Evolutionary conservation across 2,113 vertebrate species (phyloP), one percentile per base, ranked within the genome.

Genomic region (Hemichromis elongatus): DNA sequence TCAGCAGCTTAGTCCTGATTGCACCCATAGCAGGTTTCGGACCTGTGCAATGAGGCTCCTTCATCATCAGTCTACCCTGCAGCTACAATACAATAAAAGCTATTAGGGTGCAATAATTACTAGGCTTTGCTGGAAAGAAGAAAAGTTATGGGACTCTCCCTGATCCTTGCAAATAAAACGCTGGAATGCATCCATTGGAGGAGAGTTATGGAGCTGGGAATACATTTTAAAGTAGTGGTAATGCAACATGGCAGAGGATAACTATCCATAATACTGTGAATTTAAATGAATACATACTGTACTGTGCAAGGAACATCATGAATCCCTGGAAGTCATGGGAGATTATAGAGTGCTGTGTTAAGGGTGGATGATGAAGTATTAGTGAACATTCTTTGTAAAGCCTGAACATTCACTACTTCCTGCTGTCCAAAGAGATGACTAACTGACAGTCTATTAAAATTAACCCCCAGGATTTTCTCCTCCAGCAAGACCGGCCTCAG

Each of bases 41-140:
- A 90, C 88, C 55, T 53, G 21, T 77, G 80, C 80, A 52, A 4
- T 5, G 28, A 54, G 68, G 45, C 77, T 87, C 85, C 81, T 89
- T 86, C 57, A 83, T 91, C 88, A 89, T 70, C 61, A 50, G 24
- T 42, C 33, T 61, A 28, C 80, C 84, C 84, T 85, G 81, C 59
- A 92, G 88, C 86, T 75, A 87, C 85, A 85, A 94, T 88, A 91
- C 86, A 84, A 92, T 92, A 86, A 91, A 93, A 92, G 86, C 88
- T 80, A 89, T 91, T 91, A 92, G 81, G 79, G 84, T 84, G 87
- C 84, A 86, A 90, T 93, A 90, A 94, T 95, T 86, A 90, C 81
- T 28, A 28, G 81, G 88, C 85, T 88, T 84, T 73, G 56, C 81
- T 53, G 77, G 81, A 80, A 84, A 47, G 75, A 68, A 87, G 86